A percentile compares a stretch with the other conserved stretches of the same genome.
These are phyloP conservation scores for Florisuga fusca DNA, from an alignment of 2,797 vertebrate species.

Conservation along the genomic window DNA sequence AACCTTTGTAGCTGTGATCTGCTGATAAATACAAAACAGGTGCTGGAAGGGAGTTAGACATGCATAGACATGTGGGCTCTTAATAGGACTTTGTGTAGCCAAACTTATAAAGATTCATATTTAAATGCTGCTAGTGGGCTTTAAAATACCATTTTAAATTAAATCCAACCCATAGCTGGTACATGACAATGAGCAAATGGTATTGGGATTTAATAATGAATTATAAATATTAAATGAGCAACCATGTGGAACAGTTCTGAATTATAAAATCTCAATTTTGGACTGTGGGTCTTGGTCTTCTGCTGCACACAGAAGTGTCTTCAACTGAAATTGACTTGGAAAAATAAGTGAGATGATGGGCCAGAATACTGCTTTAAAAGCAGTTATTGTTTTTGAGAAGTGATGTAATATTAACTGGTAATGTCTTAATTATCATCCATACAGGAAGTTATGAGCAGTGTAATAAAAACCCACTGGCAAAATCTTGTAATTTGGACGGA, in stretches of 20 bases:
- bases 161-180: not conserved
- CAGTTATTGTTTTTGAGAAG: not conserved
- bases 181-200: not conserved
- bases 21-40: not conserved
- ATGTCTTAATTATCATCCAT: not conserved
- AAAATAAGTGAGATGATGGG: not conserved
- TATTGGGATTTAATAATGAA: slow-evolving; percentile 17
- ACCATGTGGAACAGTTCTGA: slow-evolving; percentile 28
- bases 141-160: slow-evolving; percentile 31
- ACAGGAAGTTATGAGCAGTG: not conserved
- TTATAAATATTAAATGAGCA: slow-evolving; percentile 1
- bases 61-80: not conserved
- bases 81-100: not conserved
- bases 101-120: not conserved
- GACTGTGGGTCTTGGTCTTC: not conserved
- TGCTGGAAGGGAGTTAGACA: not conserved
- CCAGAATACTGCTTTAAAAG: not conserved
- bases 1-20: not conserved
- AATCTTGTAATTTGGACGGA: not conserved
- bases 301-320: not conserved
- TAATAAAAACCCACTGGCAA: not conserved
- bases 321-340: not conserved
- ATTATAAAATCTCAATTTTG: slow-evolving; percentile 14
- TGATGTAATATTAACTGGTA: not conserved
- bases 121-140: not conserved